Base-by-base conservation (phyloP, 2,888 invertebrate species). In the Perithous albicinctus region DNA sequence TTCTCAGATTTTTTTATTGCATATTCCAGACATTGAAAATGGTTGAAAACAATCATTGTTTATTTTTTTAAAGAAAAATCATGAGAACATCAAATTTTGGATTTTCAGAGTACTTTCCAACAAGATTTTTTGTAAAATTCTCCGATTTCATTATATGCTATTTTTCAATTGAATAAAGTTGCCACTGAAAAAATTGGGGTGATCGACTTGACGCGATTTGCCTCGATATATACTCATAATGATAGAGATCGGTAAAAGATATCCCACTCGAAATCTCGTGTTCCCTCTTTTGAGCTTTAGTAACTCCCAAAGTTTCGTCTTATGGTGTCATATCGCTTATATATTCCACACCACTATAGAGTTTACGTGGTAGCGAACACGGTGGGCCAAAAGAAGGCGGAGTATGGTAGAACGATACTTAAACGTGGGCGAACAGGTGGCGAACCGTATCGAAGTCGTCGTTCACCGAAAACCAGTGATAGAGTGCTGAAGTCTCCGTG, bases 401-500 rank as follows among this genome's bases (percentile, higher is more conserved):
- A 10, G 6, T 26, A 48, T 29, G 32, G 51, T 12, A 10, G 38
- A 20, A 56, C 35, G 63, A 29, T 20, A 5, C 26, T 59, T 20
- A 41, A 64, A 26, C 69, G n/a, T 18, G 70, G 32, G 29, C 26
- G 46, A 69, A 70, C 82, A 78, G 81, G 75, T 78, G 78, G 75
- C 43, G 59, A 75, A 78, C 59, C 59, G 70, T 78, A 56, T 64
- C 54, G 69, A 7, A 32, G 63, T 35, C 35, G 10, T 35, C 59
- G 35, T 35, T 35, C 10, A 38, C 59, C 32, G 10, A 56, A 41
- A 54, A 8, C 54, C 38, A 38, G 38, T 18, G 38, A 64, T 32
- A 54, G 56, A 59, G 12, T 26, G 10, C 0, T 7, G 12, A 15
- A n/a, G n/a, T n/a, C n/a, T n/a, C n/a, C n/a, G n/a, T n/a, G n/a